Conservation (phyloP, 1,140 invertebrate genomes). For the Holcopasites calliopsidis region DNA sequence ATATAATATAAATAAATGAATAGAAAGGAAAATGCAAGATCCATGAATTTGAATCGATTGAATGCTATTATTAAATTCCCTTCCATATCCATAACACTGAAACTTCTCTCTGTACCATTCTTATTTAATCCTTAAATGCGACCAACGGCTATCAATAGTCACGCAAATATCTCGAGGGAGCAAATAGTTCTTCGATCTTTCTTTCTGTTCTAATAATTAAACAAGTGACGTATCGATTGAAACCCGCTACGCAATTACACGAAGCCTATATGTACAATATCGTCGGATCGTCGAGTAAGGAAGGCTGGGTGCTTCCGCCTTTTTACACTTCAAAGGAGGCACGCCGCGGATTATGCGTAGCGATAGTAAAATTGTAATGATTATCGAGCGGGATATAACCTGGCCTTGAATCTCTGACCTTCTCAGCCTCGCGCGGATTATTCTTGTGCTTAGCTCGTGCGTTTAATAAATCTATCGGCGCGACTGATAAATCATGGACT, state of each 20-base stretch:
- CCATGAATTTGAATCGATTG: too few species aligned
- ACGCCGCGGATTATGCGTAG: conserved; percentile 7
- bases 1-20: too few species aligned
- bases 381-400: conserved; percentile 22
- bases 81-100: too few species aligned
- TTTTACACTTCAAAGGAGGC: conserved; percentile 32
- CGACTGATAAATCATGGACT: too few species aligned
- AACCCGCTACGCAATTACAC: background rate
- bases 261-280: background rate
- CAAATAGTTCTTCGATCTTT: background rate
- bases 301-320: conserved; percentile 31
- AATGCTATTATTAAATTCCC: too few species aligned
- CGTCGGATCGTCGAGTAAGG: background rate
- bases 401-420: conserved; percentile 51
- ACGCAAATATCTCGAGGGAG: too few species aligned
- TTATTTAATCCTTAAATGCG: too few species aligned
- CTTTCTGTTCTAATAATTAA: background rate
- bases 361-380: conserved; percentile 29
- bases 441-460: conserved; percentile 34
- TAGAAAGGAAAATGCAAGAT: too few species aligned
- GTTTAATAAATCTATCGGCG: too few species aligned
- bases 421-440: conserved; percentile 32
- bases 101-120: too few species aligned
- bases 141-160: too few species aligned
- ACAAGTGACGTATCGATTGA: background rate